Percentiles rank a stretch among this genome's conserved stretches.
Evolutionary conservation across 2,797 vertebrate genomes (phyloP).

Genomic region (Gymnoscopelus microlampas): DNA sequence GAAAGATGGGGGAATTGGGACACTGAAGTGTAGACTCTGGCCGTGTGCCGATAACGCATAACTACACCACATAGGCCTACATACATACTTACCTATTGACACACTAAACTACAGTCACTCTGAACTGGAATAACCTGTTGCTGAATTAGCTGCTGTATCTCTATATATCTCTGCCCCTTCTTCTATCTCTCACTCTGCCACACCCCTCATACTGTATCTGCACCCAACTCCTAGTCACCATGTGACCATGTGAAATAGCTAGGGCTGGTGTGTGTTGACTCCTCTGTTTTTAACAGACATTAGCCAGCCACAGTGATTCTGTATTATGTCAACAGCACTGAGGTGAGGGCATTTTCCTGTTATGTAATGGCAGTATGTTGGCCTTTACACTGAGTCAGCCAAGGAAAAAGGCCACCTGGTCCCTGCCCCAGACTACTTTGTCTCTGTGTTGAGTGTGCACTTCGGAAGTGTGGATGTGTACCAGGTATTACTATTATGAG

Average conservation of each 20-base stretch:
- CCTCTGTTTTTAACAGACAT: constrained; percentile 68
- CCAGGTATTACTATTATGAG: too few species aligned
- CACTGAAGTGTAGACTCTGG: constrained; percentile 22
- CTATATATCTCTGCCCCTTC: background rate
- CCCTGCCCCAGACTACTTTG: constrained; percentile 32
- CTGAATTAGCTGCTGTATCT: background rate
- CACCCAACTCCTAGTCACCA: constrained; percentile 4
- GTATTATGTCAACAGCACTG: constrained; percentile 64
- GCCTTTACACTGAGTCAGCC: constrained; percentile 66
- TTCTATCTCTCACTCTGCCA: constrained; percentile 1
- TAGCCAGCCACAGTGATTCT: constrained; percentile 38
- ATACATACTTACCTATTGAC: constrained; percentile 56
- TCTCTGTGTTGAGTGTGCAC: too few species aligned
- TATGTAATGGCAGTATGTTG: constrained; percentile 66
- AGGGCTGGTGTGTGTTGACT: constrained; percentile 16
- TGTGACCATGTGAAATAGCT: constrained; percentile 33
- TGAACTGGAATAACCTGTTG: constrained; percentile 57
- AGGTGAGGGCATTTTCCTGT: constrained; percentile 49
- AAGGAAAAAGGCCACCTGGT: constrained; percentile 36
- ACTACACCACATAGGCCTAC: constrained; percentile 10
- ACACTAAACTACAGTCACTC: constrained; percentile 44
- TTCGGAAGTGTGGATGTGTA: too few species aligned
- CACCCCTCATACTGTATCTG: background rate
- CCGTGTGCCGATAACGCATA: constrained; percentile 8
- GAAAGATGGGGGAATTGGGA: constrained; percentile 6